Evolutionary conservation across 2,888 invertebrate species (phyloP).

Genomic region (Bembecia ichneumoniformis): DNA sequence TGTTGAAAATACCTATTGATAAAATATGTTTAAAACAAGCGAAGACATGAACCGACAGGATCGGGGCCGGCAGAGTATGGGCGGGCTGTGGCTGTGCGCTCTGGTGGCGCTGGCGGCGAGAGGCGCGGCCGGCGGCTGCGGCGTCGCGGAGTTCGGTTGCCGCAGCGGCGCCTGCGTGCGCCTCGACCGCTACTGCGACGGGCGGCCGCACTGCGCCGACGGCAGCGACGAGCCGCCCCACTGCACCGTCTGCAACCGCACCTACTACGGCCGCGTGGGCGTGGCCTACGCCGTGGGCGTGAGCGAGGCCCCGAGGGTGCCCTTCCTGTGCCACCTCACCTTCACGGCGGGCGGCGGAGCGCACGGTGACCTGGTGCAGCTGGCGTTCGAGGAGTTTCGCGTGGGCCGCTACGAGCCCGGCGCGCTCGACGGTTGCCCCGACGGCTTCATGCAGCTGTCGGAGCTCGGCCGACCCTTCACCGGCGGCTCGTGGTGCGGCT

Average conservation of each 20-base stretch:
- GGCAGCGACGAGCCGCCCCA: conserved; percentile 86
- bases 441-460: conserved; percentile 89
- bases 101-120: conserved; percentile 41
- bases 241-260: conserved; percentile 90
- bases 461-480: conserved; percentile 90
- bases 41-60: too few species aligned
- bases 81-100: conserved; percentile 21
- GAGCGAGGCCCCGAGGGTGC: conserved; percentile 82
- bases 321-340: conserved; percentile 91
- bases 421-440: conserved; percentile 84
- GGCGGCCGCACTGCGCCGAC: conserved; percentile 87
- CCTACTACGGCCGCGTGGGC: conserved; percentile 90
- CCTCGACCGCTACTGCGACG: conserved; percentile 89
- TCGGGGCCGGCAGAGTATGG: neutral
- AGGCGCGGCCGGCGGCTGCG: conserved; percentile 73
- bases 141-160: conserved; percentile 84
- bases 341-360: conserved; percentile 92
- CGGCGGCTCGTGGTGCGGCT: conserved; percentile 92
- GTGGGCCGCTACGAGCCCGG: conserved; percentile 85
- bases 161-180: conserved; percentile 81
- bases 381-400: conserved; percentile 90
- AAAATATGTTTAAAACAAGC: too few species aligned
- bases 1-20: too few species aligned
- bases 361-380: conserved; percentile 91
- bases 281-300: conserved; percentile 85